Conservation (phyloP, 2,888 invertebrate species). For the Scaptomyza reducta region DNA sequence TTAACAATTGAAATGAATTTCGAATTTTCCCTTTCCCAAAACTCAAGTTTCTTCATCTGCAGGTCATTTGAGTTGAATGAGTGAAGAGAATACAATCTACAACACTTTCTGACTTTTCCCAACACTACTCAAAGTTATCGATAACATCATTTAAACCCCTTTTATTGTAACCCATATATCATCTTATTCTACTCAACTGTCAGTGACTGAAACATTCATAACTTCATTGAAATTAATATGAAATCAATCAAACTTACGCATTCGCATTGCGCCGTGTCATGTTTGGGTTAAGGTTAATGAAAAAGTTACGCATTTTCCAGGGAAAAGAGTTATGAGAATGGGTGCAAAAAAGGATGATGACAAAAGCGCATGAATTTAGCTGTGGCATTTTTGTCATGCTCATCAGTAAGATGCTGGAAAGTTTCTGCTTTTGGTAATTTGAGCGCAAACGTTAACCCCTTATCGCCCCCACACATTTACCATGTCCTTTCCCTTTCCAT, state of each 20-base stretch:
- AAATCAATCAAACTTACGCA: slow-evolving; percentile 69
- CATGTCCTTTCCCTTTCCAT: slow-evolving; percentile 49
- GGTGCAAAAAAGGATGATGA: slow-evolving; percentile 7
- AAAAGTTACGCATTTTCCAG: slow-evolving; percentile 53
- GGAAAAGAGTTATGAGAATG: slow-evolving; percentile 46
- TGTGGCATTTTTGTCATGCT: slow-evolving; percentile 68
- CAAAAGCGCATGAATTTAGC: slow-evolving; percentile 43
- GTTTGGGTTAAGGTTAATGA: slow-evolving; percentile 57
- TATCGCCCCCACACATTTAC: slow-evolving; percentile 42
- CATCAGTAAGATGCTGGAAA: slow-evolving; percentile 40
- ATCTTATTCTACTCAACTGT: slow-evolving; percentile 39
- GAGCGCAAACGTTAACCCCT: slow-evolving; percentile 72
- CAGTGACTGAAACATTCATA: slow-evolving; percentile 53
- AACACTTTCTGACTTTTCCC: too few relatives aligned
- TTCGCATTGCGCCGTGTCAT: slow-evolving; percentile 55
- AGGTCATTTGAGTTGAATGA: not conserved
- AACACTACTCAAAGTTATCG: not conserved
- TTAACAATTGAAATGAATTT: too few relatives aligned
- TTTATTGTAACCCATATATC: slow-evolving; percentile 17
- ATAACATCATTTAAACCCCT: slow-evolving; percentile 6
- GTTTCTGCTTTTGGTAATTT: slow-evolving; percentile 63
- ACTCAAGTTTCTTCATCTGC: not conserved
- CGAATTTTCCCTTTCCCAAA: too few relatives aligned
- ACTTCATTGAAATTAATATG: slow-evolving; percentile 71
- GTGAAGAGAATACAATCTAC: too few relatives aligned